These are phyloP conservation scores for Lobophora halterata DNA, from an alignment of 2,888 invertebrate species.

Conservation along the genomic window DNA sequence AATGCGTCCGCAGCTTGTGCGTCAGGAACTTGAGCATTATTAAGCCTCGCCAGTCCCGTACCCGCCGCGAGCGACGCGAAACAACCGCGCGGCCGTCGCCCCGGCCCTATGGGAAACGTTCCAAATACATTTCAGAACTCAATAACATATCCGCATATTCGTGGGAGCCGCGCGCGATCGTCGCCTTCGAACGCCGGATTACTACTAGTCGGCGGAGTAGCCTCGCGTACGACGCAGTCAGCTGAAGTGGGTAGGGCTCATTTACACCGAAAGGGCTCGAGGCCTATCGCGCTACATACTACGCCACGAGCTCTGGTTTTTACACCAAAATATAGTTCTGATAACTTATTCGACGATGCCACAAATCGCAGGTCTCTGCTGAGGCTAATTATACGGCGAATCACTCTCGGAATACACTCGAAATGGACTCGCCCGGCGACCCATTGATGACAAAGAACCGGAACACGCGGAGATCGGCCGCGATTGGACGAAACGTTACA, in stretches of 20 bases:
- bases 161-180: slow-evolving; percentile 53
- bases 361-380: slow-evolving; percentile 31
- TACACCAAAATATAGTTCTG: not conserved
- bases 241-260: slow-evolving; percentile 75
- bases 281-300: slow-evolving; percentile 54
- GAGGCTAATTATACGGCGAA: slow-evolving; percentile 56
- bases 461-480: slow-evolving; percentile 81
- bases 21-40: slow-evolving; percentile 93
- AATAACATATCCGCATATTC: slow-evolving; percentile 62
- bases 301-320: slow-evolving; percentile 30
- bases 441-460: slow-evolving; percentile 87
- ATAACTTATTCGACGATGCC: not conserved
- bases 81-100: slow-evolving; percentile 34
- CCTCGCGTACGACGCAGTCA: slow-evolving; percentile 79
- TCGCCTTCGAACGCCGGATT: slow-evolving; percentile 58
- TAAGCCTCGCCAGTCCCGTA: slow-evolving; percentile 68
- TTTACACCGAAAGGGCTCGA: slow-evolving; percentile 67
- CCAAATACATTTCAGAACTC: slow-evolving; percentile 62
- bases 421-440: slow-evolving; percentile 83
- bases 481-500: slow-evolving; percentile 81
- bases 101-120: slow-evolving; percentile 61
- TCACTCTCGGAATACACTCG: slow-evolving; percentile 55
- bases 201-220: slow-evolving; percentile 74
- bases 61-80: too few species aligned
- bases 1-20: slow-evolving; percentile 91